Percentiles rank a stretch among this genome's conserved stretches.
phyloP scores from a whole-genome alignment of 2,888 invertebrate genomes.

The Pachliopta kotzebuea region DNA sequence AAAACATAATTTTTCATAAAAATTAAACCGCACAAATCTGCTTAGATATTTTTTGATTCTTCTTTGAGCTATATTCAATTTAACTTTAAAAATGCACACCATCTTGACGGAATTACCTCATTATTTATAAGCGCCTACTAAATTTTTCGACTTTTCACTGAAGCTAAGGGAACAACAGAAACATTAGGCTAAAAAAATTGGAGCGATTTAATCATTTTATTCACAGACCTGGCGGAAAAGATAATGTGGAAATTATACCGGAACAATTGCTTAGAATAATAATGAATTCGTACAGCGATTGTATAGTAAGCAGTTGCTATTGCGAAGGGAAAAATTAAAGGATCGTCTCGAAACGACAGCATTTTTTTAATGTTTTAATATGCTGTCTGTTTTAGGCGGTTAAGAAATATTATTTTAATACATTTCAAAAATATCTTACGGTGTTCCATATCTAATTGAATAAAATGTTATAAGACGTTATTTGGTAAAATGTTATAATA shows the following conservation, averaged over 20 bases:
- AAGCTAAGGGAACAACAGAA: conserved; percentile 35
- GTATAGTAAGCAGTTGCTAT: conserved; percentile 21
- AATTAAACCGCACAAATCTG: conserved; percentile 5
- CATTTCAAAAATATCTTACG: no score
- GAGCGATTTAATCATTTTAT: conserved; percentile 67
- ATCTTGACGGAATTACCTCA: conserved; percentile 32
- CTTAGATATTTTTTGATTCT: conserved; percentile 14
- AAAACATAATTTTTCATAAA: background rate
- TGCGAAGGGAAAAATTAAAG: conserved; percentile 18
- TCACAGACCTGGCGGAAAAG: conserved; percentile 58
- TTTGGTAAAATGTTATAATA: background rate
- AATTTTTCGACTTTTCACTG: conserved; percentile 35
- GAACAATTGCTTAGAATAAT: conserved; percentile 65
- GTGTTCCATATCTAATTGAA: background rate
- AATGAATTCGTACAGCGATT: conserved; percentile 53
- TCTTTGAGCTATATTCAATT: conserved; percentile 24
- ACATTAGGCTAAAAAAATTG: conserved; percentile 48
- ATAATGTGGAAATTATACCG: conserved; percentile 68
- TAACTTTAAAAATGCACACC: conserved; percentile 32
- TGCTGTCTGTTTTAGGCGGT: background rate
- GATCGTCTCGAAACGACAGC: conserved; percentile 1
- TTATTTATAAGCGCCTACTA: conserved; percentile 34
- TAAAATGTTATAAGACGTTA: background rate
- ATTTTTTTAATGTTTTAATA: conserved; percentile 11
- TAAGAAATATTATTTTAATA: background rate